Evolutionary conservation across 2,888 invertebrate genomes (phyloP).

Genomic region (Watsonalla binaria): DNA sequence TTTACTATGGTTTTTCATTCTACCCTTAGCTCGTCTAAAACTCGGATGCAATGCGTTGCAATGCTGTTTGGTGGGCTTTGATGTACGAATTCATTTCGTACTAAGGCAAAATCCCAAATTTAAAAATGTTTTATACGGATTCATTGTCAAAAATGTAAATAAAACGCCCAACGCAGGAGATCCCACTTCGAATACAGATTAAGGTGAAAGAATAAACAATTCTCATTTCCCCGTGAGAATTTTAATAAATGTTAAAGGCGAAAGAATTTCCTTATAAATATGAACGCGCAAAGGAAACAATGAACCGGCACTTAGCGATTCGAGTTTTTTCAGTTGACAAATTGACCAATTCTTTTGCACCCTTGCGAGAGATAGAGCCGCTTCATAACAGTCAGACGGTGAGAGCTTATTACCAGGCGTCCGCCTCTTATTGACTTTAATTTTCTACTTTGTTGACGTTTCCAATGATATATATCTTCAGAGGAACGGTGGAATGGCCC

Average conservation of each 20-base stretch:
- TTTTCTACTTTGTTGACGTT: conserved; percentile 76
- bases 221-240: conserved; percentile 20
- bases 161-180: conserved; percentile 20
- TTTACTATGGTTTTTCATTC: no score
- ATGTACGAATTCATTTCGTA: not conserved
- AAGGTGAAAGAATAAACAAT: conserved; percentile 20
- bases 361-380: conserved; percentile 53
- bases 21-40: no score
- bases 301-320: conserved; percentile 60
- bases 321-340: conserved; percentile 60
- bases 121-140: not conserved
- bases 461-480: conserved; percentile 70
- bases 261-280: conserved; percentile 33
- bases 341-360: conserved; percentile 63
- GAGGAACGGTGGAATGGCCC: conserved; percentile 65
- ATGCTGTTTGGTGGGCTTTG: no score
- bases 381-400: conserved; percentile 54
- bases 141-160: conserved; percentile 14
- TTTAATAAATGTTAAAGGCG: conserved; percentile 41
- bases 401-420: conserved; percentile 56
- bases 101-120: not conserved
- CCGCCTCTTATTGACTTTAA: conserved; percentile 72
- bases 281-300: conserved; percentile 48
- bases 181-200: conserved; percentile 23
- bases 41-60: no score